Percentiles rank a stretch among this genome's conserved stretches.
Conservation (phyloP, 1,140 invertebrate genomes). For the Thaumetopoea pityocampa region DNA sequence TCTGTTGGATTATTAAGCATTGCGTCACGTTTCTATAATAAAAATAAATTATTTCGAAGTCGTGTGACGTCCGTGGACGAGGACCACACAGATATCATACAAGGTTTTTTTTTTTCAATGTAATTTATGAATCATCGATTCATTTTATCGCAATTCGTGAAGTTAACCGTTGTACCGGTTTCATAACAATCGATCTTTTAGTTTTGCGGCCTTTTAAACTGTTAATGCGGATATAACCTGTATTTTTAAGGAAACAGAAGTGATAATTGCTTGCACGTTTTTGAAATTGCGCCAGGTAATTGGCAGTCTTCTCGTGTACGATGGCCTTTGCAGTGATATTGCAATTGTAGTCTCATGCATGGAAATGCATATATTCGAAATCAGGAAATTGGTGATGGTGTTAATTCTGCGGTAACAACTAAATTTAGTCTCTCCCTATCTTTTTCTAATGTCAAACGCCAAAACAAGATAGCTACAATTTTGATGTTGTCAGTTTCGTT, state of each 20-base stretch:
- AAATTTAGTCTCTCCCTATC: too few species aligned
- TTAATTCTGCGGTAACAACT: too few species aligned
- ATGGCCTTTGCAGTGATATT: constrained; percentile 14
- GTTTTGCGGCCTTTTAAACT: neutral
- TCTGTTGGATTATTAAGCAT: too few species aligned
- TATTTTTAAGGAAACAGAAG: neutral
- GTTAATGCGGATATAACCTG: neutral
- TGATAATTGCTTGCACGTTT: constrained; percentile 2
- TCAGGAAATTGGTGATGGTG: too few species aligned
- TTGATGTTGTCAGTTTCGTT: too few species aligned
- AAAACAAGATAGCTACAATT: too few species aligned
- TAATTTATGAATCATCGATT: constrained; percentile 11
- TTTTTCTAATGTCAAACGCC: too few species aligned
- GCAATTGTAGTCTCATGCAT: constrained; percentile 12
- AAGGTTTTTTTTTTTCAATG: constrained; percentile 3
- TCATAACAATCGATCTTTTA: constrained; percentile 11
- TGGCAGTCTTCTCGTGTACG: constrained; percentile 11
- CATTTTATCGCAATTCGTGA: constrained; percentile 8
- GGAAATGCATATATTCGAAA: constrained; percentile 5
- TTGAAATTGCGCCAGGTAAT: neutral
- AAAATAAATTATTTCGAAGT: constrained; percentile 6
- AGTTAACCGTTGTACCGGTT: constrained; percentile 6
- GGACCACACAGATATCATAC: neutral
- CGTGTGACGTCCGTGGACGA: constrained; percentile 5
- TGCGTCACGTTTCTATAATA: constrained; percentile 6